Percentiles rank a stretch among this genome's conserved stretches.
Evolutionary conservation across 2,113 vertebrate genomes (phyloP).

Genomic region (Rhadina sibilatrix): DNA sequence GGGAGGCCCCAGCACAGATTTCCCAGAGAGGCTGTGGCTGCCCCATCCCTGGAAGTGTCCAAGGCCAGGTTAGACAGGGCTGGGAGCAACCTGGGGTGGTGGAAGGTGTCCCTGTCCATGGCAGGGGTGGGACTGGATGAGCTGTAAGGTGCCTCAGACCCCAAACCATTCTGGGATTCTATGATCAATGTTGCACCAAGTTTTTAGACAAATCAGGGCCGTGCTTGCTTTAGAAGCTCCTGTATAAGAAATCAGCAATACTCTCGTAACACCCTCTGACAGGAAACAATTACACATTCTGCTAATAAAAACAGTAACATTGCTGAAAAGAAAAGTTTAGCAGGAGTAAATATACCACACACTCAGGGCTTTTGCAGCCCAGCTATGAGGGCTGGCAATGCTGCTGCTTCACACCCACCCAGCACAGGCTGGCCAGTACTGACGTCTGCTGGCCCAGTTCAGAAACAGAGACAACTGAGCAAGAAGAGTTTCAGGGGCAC

Average conservation of each 20-base stretch:
- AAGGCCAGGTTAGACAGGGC: accelerated
- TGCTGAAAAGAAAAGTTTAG: background rate
- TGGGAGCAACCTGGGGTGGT: background rate
- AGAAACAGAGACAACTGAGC: background rate
- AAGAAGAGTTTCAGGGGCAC: background rate
- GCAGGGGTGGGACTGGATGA: background rate
- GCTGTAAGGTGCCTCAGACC: background rate
- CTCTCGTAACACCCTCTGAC: too few relatives aligned
- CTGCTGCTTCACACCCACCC: background rate
- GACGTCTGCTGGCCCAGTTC: constrained; percentile 4
- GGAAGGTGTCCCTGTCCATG: background rate
- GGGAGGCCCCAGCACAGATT: background rate
- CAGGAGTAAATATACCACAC: background rate
- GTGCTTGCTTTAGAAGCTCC: background rate
- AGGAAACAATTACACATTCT: background rate
- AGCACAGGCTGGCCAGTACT: background rate
- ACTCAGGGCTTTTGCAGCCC: background rate
- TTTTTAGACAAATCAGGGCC: background rate
- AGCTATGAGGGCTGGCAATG: background rate
- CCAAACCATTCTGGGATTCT: background rate
- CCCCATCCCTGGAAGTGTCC: background rate
- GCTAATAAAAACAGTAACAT: background rate
- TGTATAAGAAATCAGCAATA: background rate
- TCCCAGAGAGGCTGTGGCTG: background rate
- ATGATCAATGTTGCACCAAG: background rate